Evolutionary conservation across 2,113 vertebrate genomes (phyloP).

Genomic region (Malurus melanocephalus): DNA sequence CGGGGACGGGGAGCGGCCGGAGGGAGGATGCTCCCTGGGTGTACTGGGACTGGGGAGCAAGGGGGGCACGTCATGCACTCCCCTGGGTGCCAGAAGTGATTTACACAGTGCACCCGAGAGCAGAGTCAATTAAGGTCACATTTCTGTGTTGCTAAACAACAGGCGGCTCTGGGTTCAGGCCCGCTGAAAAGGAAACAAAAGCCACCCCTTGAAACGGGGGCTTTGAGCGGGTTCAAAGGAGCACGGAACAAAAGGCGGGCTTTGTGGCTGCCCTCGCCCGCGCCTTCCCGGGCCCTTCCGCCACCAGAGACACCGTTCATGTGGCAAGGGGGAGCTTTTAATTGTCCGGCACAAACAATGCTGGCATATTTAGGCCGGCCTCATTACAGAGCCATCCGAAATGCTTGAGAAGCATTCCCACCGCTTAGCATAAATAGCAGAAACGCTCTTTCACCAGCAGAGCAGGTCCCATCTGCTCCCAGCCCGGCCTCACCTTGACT

Average conservation of each 20-base stretch:
- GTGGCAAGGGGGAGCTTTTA: constrained; percentile 96
- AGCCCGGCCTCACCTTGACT: constrained; percentile 91
- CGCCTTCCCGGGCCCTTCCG: constrained; percentile 77
- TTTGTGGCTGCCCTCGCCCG: constrained; percentile 87
- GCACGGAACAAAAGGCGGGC: constrained; percentile 87
- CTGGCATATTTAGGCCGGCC: constrained; percentile 86
- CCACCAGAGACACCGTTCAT: constrained; percentile 95
- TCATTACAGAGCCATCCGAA: constrained; percentile 91
- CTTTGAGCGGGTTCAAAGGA: constrained; percentile 94
- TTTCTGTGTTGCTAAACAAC: constrained; percentile 96
- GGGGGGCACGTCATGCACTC: background rate
- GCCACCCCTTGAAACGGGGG: constrained; percentile 86
- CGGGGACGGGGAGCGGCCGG: rapidly evolving
- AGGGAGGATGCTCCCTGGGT: background rate
- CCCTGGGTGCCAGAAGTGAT: constrained; percentile 67
- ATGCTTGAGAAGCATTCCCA: constrained; percentile 89
- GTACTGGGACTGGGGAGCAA: too few relatives aligned
- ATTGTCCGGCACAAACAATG: constrained; percentile 90
- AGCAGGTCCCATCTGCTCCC: constrained; percentile 96
- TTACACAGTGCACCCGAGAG: constrained; percentile 78
- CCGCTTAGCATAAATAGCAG: constrained; percentile 89
- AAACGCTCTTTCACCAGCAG: constrained; percentile 88
- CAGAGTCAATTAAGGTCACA: constrained; percentile 98
- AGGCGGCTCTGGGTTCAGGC: constrained; percentile 81
- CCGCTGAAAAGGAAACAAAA: constrained; percentile 89